These are phyloP conservation scores for Corvus hawaiiensis DNA, from an alignment of 2,113 vertebrate genomes.

Conservation along the genomic window DNA sequence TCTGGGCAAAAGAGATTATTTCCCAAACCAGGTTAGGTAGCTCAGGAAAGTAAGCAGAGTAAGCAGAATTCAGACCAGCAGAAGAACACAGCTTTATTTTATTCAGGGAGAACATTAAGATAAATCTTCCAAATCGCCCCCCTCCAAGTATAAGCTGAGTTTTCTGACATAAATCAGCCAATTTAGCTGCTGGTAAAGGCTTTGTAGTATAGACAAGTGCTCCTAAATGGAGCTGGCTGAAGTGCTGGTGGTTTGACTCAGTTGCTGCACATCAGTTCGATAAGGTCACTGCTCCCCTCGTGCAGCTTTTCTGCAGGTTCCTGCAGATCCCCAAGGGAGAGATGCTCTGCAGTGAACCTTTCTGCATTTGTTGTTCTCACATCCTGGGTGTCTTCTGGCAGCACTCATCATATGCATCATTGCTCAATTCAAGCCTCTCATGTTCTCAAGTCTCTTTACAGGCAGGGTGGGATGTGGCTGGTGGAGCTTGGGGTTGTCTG, in stretches of 20 bases:
- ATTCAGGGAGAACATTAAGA: background rate
- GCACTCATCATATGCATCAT: background rate
- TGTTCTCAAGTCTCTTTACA: background rate
- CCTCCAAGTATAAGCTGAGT: background rate
- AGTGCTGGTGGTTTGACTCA: background rate
- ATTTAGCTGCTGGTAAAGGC: background rate
- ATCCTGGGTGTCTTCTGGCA: background rate
- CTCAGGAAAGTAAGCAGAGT: background rate
- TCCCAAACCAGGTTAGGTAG: background rate
- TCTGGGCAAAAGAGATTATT: background rate
- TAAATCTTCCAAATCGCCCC: constrained; percentile 10
- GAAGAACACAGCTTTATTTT: background rate
- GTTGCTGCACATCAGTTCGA: background rate
- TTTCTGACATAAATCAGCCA: constrained; percentile 10
- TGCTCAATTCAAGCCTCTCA: background rate
- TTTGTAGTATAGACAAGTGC: background rate
- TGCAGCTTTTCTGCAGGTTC: background rate
- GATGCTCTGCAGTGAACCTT: background rate
- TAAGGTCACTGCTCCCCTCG: background rate
- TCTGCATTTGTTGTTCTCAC: background rate
- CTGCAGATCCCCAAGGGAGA: background rate
- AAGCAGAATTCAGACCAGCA: background rate
- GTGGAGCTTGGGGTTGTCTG: background rate
- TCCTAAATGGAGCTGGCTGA: background rate
- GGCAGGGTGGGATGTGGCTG: constrained; percentile 1